phyloP scores from a whole-genome alignment of 2,797 vertebrate species.

The Acrossocheilus wenchowensis region DNA sequence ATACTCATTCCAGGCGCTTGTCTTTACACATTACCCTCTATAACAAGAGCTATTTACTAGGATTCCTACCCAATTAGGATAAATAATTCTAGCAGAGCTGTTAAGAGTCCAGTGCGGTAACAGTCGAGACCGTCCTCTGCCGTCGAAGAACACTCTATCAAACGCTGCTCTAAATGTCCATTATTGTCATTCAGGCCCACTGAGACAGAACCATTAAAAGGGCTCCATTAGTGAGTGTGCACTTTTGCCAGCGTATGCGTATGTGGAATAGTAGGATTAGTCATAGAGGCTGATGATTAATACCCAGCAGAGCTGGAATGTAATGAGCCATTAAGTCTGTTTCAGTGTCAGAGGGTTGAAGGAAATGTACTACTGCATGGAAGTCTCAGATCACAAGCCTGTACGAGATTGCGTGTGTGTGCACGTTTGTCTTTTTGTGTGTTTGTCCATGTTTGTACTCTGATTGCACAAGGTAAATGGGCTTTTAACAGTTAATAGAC shows the following conservation, averaged over 20 bases:
- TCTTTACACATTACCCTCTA: constrained; percentile 27
- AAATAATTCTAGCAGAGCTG: constrained; percentile 15
- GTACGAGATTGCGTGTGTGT: neutral
- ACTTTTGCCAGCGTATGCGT: constrained; percentile 65
- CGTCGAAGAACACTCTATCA: neutral
- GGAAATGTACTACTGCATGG: constrained; percentile 51
- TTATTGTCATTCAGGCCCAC: constrained; percentile 42
- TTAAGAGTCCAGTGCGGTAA: neutral
- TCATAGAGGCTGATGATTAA: constrained; percentile 75
- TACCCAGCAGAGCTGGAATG: constrained; percentile 68
- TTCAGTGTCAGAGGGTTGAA: constrained; percentile 57
- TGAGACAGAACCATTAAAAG: constrained; percentile 48
- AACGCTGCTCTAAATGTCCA: constrained; percentile 31
- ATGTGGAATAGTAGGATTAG: constrained; percentile 76
- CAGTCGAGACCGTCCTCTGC: neutral
- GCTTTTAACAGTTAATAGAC: constrained; percentile 25
- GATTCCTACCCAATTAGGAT: neutral
- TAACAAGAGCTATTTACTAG: constrained; percentile 12
- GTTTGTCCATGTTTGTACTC: neutral
- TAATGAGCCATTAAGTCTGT: constrained; percentile 61
- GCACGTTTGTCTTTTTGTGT: constrained; percentile 22
- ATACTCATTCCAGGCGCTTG: neutral
- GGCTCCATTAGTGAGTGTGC: constrained; percentile 55
- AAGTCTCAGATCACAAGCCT: constrained; percentile 27
- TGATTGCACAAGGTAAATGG: constrained; percentile 8